Conservation (phyloP, 2,113 vertebrate species). For the Apteryx mantelli region DNA sequence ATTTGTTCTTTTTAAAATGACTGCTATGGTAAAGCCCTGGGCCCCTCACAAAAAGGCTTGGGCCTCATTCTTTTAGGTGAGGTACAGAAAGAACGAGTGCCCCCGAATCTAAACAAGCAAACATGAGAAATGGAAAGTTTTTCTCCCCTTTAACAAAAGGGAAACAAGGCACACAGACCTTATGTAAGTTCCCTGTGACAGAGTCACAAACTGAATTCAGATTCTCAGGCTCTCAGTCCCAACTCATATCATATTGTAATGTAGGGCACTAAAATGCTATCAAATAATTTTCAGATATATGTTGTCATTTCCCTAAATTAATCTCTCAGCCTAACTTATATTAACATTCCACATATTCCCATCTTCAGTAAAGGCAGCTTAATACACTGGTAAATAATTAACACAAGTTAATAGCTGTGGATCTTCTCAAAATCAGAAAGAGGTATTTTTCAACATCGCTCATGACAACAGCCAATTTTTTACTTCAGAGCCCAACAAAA, state of each 20-base stretch:
- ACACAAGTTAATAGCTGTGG: background rate
- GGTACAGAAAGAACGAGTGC: background rate
- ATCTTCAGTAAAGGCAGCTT: background rate
- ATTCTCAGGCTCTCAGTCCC: background rate
- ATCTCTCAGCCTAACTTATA: background rate
- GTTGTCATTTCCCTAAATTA: background rate
- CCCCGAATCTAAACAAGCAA: conserved; percentile 3
- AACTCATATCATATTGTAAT: background rate
- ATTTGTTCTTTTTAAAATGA: background rate
- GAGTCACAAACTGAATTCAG: conserved; percentile 43
- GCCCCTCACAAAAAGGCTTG: background rate
- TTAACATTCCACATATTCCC: background rate
- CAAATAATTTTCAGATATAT: background rate
- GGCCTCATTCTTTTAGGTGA: background rate
- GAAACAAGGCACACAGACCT: conserved; percentile 15
- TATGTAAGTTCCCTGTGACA: conserved; percentile 19
- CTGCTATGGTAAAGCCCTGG: background rate
- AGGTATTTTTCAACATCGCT: conserved; percentile 5
- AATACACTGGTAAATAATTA: background rate
- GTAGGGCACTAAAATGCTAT: background rate
- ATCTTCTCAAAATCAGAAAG: background rate
- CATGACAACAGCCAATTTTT: conserved; percentile 27
- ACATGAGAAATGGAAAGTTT: conserved; percentile 51
- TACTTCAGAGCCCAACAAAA: background rate
- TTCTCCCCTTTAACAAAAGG: conserved; percentile 40